Conservation (phyloP, 1,140 invertebrate genomes). For the Drosophila mauritiana region DNA sequence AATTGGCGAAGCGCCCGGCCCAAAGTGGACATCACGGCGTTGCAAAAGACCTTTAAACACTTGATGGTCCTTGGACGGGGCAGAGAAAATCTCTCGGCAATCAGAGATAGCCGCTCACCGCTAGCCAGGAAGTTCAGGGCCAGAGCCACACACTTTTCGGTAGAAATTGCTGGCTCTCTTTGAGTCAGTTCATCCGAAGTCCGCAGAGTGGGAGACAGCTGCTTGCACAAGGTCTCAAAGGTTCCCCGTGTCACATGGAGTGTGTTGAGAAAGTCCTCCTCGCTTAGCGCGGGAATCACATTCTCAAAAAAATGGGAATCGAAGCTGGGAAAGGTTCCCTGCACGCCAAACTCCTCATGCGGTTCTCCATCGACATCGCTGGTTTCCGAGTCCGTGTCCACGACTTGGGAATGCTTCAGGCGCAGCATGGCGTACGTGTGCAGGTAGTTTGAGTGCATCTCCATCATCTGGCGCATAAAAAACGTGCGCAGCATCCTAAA, state of each 20-base stretch:
- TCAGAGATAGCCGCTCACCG: slow-evolving; percentile 56
- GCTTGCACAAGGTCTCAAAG: slow-evolving; percentile 59
- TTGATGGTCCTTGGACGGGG: slow-evolving; percentile 44
- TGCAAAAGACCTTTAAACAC: slow-evolving; percentile 63
- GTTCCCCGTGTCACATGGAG: slow-evolving; percentile 66
- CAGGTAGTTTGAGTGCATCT: slow-evolving; percentile 63
- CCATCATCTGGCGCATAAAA: slow-evolving; percentile 67
- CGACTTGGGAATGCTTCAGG: slow-evolving; percentile 44
- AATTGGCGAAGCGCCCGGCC: slow-evolving; percentile 52
- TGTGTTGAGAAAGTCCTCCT: slow-evolving; percentile 62
- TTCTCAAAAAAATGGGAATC: slow-evolving; percentile 48
- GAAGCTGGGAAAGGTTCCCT: neutral
- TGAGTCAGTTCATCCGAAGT: slow-evolving; percentile 24
- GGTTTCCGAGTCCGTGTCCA: neutral
- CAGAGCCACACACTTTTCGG: slow-evolving; percentile 65
- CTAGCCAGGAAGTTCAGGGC: slow-evolving; percentile 68
- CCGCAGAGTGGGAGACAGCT: slow-evolving; percentile 51
- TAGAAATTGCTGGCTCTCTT: slow-evolving; percentile 4
- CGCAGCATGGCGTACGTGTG: slow-evolving; percentile 59
- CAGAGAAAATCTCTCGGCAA: slow-evolving; percentile 57
- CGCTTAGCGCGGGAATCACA: slow-evolving; percentile 25
- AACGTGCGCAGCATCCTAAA: slow-evolving; percentile 51
- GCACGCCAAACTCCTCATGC: neutral
- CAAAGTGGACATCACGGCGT: slow-evolving; percentile 61
- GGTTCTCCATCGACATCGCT: neutral